Evolutionary conservation across 2,888 invertebrate genomes (phyloP).

Genomic region (Tanypteryx hageni): DNA sequence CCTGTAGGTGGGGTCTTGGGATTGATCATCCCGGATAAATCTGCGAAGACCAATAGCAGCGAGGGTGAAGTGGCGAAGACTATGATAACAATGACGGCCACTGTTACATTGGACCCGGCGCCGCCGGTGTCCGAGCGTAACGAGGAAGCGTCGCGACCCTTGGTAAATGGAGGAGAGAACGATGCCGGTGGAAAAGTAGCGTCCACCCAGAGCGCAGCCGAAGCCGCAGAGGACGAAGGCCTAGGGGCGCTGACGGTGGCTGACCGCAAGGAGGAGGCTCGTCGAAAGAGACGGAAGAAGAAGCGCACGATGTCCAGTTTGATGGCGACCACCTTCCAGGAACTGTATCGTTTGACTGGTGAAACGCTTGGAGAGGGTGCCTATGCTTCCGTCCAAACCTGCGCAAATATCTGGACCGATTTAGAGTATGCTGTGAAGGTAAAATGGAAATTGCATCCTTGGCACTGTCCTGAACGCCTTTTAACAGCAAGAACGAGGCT

Average conservation of each 20-base stretch:
- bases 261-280: conserved; percentile 90
- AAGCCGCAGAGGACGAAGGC: conserved; percentile 51
- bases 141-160: not conserved
- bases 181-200: not conserved
- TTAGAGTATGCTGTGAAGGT: conserved; percentile 96
- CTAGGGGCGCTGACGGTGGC: conserved; percentile 71
- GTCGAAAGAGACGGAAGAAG: conserved; percentile 91
- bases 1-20: conserved; percentile 53
- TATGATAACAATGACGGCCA: conserved; percentile 51
- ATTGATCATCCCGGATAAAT: conserved; percentile 48
- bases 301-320: conserved; percentile 90
- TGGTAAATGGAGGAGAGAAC: not conserved
- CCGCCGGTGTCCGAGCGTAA: not conserved
- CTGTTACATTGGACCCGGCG: conserved; percentile 46
- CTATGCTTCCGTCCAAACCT: conserved; percentile 96
- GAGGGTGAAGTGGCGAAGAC: conserved; percentile 55
- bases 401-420: conserved; percentile 92
- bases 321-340: conserved; percentile 94
- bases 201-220: conserved; percentile 54
- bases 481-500: not conserved
- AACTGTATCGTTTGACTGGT: conserved; percentile 95
- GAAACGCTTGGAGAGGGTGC: conserved; percentile 98
- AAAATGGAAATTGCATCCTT: not conserved
- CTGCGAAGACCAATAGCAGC: conserved; percentile 25
- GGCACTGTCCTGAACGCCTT: not conserved